Conservation (phyloP, 2,888 invertebrate genomes). For the Trissonchulus latispiculum region DNA sequence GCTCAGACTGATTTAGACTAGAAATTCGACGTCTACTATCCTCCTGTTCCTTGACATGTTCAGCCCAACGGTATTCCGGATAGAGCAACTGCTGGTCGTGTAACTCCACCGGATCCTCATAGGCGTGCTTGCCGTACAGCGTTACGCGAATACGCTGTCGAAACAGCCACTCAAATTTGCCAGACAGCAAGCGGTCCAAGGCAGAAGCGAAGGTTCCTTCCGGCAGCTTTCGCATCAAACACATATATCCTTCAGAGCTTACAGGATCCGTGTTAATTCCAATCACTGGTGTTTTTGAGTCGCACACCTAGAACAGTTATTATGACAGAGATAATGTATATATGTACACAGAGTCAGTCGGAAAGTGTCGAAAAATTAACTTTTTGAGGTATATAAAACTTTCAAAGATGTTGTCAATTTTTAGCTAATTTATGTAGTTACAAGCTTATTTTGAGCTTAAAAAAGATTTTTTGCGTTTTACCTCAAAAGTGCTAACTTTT, state of each 20-base stretch:
- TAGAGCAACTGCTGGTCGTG: conserved; percentile 57
- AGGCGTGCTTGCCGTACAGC: conserved; percentile 59
- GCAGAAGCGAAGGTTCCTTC: conserved; percentile 52
- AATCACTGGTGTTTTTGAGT: conserved; percentile 73
- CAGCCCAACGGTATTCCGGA: conserved; percentile 51
- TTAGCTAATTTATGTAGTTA: no score
- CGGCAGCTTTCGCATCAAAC: conserved; percentile 68
- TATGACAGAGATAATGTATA: no score
- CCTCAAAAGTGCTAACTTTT: no score
- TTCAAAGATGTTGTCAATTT: no score
- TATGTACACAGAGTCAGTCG: no score
- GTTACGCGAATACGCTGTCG: conserved; percentile 80
- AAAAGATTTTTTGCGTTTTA: no score
- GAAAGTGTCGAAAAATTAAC: no score
- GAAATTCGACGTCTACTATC: not conserved
- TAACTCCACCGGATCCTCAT: conserved; percentile 59
- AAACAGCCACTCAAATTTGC: conserved; percentile 65
- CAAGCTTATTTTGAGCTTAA: no score
- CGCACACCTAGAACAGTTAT: conserved; percentile 52
- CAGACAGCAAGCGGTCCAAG: conserved; percentile 60
- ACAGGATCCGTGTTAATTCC: conserved; percentile 92
- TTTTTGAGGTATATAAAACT: no score
- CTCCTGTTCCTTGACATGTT: conserved; percentile 44
- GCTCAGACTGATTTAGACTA: not conserved
- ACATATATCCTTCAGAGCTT: conserved; percentile 59